Evolutionary conservation across 1,140 invertebrate genomes (phyloP).

Genomic region (Ganaspis sp.): DNA sequence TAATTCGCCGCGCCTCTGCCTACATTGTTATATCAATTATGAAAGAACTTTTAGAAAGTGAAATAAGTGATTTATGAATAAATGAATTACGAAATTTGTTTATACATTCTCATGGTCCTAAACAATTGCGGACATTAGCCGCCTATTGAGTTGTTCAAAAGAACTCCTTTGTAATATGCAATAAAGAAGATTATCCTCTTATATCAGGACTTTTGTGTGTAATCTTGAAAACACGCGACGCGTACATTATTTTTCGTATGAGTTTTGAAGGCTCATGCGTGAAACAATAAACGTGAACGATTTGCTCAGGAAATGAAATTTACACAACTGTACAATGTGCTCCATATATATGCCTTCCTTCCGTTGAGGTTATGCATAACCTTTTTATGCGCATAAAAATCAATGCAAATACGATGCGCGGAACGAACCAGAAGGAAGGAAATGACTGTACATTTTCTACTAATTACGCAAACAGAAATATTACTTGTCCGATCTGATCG

Average conservation of each 20-base stretch:
- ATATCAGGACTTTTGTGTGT: neutral
- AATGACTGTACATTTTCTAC: too few species aligned
- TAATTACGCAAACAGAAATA: too few species aligned
- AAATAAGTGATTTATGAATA: conserved; percentile 20
- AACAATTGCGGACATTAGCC: neutral
- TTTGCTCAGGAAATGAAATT: too few species aligned
- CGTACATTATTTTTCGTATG: neutral
- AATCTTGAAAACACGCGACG: conserved; percentile 19
- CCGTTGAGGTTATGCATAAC: too few species aligned
- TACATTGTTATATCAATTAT: conserved; percentile 12
- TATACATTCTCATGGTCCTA: conserved; percentile 11
- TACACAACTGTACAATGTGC: too few species aligned
- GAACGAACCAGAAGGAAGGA: too few species aligned
- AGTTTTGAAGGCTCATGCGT: neutral
- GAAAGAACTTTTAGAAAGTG: conserved; percentile 15
- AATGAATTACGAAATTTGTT: conserved; percentile 9
- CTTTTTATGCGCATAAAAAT: too few species aligned
- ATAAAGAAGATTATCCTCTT: neutral
- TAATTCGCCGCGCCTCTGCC: neutral
- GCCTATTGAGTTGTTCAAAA: neutral
- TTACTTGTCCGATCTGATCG: too few species aligned
- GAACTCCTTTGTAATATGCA: neutral
- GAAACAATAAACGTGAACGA: too few species aligned
- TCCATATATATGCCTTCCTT: too few species aligned
- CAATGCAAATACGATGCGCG: too few species aligned